Percentiles rank a stretch among this genome's conserved stretches.
Conservation (phyloP, 37 sponge, comb jelly and placozoan genomes). For the Haliclona indistincta region DNA sequence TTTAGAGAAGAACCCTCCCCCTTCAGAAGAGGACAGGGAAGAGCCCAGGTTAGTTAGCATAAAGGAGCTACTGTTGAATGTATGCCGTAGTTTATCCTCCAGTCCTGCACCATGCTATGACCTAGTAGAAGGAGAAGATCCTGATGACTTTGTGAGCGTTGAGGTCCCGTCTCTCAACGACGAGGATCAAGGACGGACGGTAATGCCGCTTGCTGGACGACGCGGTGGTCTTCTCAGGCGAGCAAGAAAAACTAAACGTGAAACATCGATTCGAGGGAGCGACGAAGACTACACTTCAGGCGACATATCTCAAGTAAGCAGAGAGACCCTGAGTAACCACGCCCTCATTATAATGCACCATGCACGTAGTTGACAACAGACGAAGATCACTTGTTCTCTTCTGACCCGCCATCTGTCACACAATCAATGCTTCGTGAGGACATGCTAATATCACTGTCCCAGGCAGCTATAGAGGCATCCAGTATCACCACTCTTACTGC, state of each 20-base stretch:
- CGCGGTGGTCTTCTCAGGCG: background rate
- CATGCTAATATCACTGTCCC: background rate
- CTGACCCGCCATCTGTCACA: background rate
- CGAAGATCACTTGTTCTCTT: background rate
- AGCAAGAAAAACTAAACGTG: background rate
- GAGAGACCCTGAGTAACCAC: too few relatives aligned
- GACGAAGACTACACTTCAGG: too few relatives aligned
- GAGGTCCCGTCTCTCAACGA: constrained; percentile 13
- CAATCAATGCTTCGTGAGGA: background rate
- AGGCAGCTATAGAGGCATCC: background rate
- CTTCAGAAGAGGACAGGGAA: too few relatives aligned
- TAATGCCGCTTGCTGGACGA: background rate
- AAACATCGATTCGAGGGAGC: too few relatives aligned
- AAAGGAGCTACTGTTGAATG: too few relatives aligned
- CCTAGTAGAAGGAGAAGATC: constrained; percentile 34
- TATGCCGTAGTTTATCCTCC: too few relatives aligned
- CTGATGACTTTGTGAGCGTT: constrained; percentile 41
- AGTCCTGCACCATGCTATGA: too few relatives aligned
- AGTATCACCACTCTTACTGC: background rate
- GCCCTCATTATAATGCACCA: background rate
- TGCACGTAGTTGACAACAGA: constrained; percentile 14
- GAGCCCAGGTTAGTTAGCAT: too few relatives aligned
- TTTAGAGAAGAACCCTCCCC: too few relatives aligned
- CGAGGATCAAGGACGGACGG: background rate
- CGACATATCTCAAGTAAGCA: too few relatives aligned